phyloP scores from a whole-genome alignment of 2,113 vertebrate species.

The Dendropsophus ebraccatus region DNA sequence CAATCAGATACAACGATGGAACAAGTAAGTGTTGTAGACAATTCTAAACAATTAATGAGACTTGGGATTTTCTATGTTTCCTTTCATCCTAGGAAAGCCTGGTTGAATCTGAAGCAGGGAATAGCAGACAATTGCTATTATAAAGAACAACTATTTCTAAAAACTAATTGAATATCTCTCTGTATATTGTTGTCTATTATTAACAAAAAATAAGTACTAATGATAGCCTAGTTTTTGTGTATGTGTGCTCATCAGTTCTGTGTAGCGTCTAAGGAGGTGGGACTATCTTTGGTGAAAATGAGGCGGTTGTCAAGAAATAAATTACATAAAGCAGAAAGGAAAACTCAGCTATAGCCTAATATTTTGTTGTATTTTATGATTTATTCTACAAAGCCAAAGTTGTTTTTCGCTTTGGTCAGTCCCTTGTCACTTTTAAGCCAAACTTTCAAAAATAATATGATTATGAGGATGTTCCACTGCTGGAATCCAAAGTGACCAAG shows the following conservation, averaged over 20 bases:
- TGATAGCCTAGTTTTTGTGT: not conserved
- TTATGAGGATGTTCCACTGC: no score
- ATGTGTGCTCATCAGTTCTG: not conserved
- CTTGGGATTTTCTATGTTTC: conserved; percentile 12
- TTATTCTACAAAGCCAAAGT: not conserved
- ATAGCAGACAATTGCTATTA: conserved; percentile 9
- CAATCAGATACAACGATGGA: not conserved
- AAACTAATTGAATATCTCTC: not conserved
- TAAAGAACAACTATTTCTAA: not conserved
- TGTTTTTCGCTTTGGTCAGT: not conserved
- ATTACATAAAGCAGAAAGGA: not conserved
- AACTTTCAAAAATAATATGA: no score
- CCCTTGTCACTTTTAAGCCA: not conserved
- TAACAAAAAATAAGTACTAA: not conserved
- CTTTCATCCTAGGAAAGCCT: conserved; percentile 7
- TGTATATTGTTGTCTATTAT: not conserved
- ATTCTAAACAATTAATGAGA: conserved; percentile 25
- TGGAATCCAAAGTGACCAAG: not conserved
- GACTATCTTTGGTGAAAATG: not conserved
- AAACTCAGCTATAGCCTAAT: not conserved
- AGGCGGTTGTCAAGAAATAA: not conserved
- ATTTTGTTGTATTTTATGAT: no score
- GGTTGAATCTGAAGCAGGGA: conserved; percentile 6
- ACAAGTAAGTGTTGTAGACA: conserved; percentile 6
- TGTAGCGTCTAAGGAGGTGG: not conserved